These are phyloP conservation scores for Coilia nasus DNA, from an alignment of 2,797 vertebrate genomes.

Conservation along the genomic window DNA sequence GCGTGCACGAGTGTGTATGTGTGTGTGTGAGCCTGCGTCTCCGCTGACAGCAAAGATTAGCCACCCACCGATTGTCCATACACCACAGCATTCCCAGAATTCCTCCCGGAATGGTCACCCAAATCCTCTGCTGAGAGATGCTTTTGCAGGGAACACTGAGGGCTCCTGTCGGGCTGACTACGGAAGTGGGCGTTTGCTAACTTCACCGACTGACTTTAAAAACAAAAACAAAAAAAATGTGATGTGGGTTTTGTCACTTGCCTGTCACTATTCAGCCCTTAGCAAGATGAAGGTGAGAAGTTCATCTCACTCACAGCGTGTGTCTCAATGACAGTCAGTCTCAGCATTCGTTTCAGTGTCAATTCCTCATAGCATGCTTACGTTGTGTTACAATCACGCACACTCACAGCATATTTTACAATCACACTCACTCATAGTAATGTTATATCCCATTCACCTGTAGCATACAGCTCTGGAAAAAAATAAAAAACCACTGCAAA, in stretches of 20 bases:
- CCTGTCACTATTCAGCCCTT: not conserved
- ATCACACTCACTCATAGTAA: too few relatives aligned
- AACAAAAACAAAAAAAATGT: not conserved
- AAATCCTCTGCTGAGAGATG: conserved; percentile 25
- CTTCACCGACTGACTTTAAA: not conserved
- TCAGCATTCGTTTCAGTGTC: too few relatives aligned
- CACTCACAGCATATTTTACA: too few relatives aligned
- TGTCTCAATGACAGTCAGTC: too few relatives aligned
- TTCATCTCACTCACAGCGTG: not conserved
- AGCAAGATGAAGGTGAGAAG: not conserved
- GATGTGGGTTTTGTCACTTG: not conserved
- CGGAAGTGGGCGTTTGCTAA: not conserved
- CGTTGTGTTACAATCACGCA: too few relatives aligned
- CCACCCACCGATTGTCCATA: not conserved
- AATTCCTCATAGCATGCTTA: too few relatives aligned
- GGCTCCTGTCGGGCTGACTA: not conserved
- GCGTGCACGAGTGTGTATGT: conserved; percentile 10
- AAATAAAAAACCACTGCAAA: too few relatives aligned
- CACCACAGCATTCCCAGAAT: conserved; percentile 15
- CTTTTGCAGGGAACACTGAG: not conserved
- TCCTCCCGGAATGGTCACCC: not conserved
- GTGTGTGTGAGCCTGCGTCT: not conserved
- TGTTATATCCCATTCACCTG: too few relatives aligned
- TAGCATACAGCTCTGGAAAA: too few relatives aligned
- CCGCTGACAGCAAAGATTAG: conserved; percentile 17